These are phyloP conservation scores for Merops nubicus DNA, from an alignment of 2,113 vertebrate genomes.

Conservation along the genomic window DNA sequence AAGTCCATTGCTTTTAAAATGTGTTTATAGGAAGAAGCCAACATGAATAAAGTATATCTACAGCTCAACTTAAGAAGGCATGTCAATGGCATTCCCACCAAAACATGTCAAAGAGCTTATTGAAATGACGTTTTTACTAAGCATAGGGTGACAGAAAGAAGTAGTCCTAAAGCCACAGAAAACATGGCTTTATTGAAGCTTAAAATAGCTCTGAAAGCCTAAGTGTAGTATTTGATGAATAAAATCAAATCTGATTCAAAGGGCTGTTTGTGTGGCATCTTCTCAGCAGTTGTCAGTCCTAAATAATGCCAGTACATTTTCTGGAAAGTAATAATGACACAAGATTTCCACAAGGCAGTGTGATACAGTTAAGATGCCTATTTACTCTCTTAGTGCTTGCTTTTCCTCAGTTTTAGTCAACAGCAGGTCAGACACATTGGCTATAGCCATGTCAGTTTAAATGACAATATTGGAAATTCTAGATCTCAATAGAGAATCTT, in stretches of 20 bases:
- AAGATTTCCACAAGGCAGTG: not conserved
- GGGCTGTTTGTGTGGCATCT: not conserved
- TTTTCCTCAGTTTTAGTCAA: not conserved
- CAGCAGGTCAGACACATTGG: not conserved
- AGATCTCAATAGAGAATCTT: not conserved
- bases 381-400: not conserved
- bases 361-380: not conserved
- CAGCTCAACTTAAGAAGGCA: not conserved
- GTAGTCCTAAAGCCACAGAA: not conserved
- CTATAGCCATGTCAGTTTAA: not conserved
- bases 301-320: not conserved
- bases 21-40: not conserved
- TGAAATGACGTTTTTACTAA: not conserved
- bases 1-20: not conserved
- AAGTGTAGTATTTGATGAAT: not conserved
- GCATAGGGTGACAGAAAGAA: not conserved
- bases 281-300: not conserved
- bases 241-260: not conserved
- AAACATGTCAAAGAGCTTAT: not conserved
- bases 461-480: not conserved
- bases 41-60: not conserved
- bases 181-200: not conserved
- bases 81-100: not conserved
- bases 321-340: not conserved
- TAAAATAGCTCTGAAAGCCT: not conserved